Base-by-base conservation (phyloP, 2,113 vertebrate genomes). In the Heteronetta atricapilla region DNA sequence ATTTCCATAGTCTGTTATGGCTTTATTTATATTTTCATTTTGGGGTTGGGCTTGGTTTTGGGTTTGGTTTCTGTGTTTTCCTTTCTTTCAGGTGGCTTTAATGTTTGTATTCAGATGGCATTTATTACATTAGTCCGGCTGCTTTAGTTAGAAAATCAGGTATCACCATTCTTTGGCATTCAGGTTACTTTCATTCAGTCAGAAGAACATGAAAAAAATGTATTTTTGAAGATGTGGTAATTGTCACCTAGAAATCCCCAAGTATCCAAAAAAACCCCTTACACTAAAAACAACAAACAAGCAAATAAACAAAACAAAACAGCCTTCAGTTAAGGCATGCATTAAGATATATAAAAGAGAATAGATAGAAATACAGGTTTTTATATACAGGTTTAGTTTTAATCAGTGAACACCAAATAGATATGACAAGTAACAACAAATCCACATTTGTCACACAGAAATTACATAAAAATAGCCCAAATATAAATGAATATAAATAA, bases 211-310 rank as follows among this genome's bases (percentile, higher is more conserved):
- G 19, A 5, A 70, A 81, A 81, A 72, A 53, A 29, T 8, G 1
- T 22, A 1, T 42, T 89, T 70, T 12, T 29, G 87, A 66, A 36
- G 3, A 25, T 29, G 12, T 19, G 4, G 25, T 59, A 88, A 9
- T 23, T 79, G 29, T 68, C 46, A 52, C 21, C 7, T 36, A 44
- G 25, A 82, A 90, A 86, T 26, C 3, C 19, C 1, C 0, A 0
- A 63, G 6, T 50, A 50, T 31, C 5, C 6, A 53, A 82, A 11
- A n/a, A 36, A 67, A 1, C 0, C 5, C 0, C 5, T 4, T 3
- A 38, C 4, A 44, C 18, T 64, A 29, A 48, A 48, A 44, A 33
- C 8, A 50, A 22, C 11, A 22, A 23, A 5, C 11, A 3, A 4
- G 18, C 26, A 11, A 50, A 33, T 6, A 22, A 22, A 4, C 8